Evolutionary conservation across 2,888 invertebrate genomes (phyloP).

Genomic region (Eretmocerus hayati): DNA sequence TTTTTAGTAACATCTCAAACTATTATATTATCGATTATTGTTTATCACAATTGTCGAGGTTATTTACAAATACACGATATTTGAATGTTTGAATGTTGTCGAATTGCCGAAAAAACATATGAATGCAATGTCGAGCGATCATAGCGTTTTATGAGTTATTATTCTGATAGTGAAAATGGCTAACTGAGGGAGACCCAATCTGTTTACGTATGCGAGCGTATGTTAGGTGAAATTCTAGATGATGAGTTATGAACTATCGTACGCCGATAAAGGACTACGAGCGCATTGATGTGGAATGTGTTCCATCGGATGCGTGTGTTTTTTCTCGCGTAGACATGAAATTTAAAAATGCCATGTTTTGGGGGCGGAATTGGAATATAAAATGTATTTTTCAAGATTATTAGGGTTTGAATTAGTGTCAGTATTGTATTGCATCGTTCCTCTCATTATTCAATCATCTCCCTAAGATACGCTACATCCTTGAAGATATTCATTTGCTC

Average conservation of each 20-base stretch:
- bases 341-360: constrained; percentile 33
- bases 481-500: too few relatives aligned
- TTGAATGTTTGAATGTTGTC: constrained; percentile 39
- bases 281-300: constrained; percentile 11
- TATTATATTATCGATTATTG: constrained; percentile 34
- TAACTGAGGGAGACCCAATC: constrained; percentile 4
- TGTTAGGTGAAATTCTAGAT: constrained; percentile 12
- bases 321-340: constrained; percentile 17
- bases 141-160: constrained; percentile 18
- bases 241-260: too few relatives aligned
- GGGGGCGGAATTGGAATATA: constrained; percentile 37
- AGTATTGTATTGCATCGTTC: too few relatives aligned
- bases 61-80: constrained; percentile 35
- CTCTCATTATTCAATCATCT: too few relatives aligned
- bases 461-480: too few relatives aligned
- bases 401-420: neutral
- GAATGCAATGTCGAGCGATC: constrained; percentile 12
- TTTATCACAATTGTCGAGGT: constrained; percentile 32
- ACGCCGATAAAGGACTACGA: too few relatives aligned
- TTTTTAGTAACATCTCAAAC: constrained; percentile 14
- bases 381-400: constrained; percentile 17
- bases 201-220: constrained; percentile 12
- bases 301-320: constrained; percentile 16
- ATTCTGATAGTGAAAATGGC: constrained; percentile 3
- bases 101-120: constrained; percentile 13